Conservation (phyloP, 1,140 invertebrate species). For the Gonatopus flavifemur region DNA sequence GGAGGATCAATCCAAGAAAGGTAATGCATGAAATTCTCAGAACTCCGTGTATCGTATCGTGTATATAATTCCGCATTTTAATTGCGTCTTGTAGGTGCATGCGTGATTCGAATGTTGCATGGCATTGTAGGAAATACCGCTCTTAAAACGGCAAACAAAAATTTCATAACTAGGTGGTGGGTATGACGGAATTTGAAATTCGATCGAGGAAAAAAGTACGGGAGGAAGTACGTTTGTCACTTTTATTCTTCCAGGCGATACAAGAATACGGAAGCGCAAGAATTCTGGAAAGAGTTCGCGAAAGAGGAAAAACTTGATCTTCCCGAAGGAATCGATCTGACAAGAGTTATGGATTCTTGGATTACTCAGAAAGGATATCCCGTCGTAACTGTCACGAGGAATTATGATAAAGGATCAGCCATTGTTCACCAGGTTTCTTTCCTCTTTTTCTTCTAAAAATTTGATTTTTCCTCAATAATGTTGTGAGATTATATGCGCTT, state of each 20-base stretch:
- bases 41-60: neutral
- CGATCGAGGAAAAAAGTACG: neutral
- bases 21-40: slow-evolving; percentile 27
- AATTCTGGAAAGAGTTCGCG: slow-evolving; percentile 64
- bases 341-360: slow-evolving; percentile 65
- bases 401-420: slow-evolving; percentile 55
- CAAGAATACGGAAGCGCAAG: slow-evolving; percentile 61
- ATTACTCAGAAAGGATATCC: slow-evolving; percentile 68
- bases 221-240: too few species aligned
- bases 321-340: slow-evolving; percentile 42
- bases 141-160: slow-evolving; percentile 62
- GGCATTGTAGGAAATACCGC: slow-evolving; percentile 63
- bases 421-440: slow-evolving; percentile 55
- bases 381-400: slow-evolving; percentile 61
- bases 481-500: neutral
- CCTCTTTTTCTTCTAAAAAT: neutral
- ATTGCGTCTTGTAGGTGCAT: slow-evolving; percentile 60
- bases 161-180: slow-evolving; percentile 50
- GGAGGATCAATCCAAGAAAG: slow-evolving; percentile 33
- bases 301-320: slow-evolving; percentile 55
- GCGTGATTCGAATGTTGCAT: slow-evolving; percentile 72
- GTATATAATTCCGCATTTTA: slow-evolving; percentile 18
- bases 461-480: neutral
- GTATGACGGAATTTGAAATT: too few species aligned
- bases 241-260: slow-evolving; percentile 52